A percentile compares a stretch with the other conserved stretches of the same genome.
phyloP scores from a whole-genome alignment of 1,140 invertebrate genomes.

The Drosophila asahinai region DNA sequence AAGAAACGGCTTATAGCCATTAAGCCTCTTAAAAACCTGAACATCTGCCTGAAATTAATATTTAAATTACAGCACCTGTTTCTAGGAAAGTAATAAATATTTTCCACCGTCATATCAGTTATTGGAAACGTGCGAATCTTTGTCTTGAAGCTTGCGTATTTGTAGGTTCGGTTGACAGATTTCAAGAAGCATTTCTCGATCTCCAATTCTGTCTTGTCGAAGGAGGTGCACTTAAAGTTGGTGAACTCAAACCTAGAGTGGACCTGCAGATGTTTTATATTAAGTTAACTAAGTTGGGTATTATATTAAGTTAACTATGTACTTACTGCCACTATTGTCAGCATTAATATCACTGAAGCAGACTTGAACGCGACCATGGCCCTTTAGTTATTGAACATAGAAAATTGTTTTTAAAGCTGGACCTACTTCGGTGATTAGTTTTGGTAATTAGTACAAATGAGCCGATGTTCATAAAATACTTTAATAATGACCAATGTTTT shows the following conservation, averaged over 20 bases:
- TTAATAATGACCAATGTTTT: background rate
- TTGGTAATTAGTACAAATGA: background rate
- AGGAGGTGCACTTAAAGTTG: background rate
- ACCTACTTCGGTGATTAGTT: background rate
- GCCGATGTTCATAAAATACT: background rate
- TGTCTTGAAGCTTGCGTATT: background rate
- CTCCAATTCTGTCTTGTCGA: background rate
- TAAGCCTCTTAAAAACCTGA: conserved; percentile 1
- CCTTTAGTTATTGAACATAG: background rate
- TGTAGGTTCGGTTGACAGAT: background rate
- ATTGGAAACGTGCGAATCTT: background rate
- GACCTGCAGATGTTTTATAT: no score
- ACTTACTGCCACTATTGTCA: no score
- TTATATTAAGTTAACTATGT: no score
- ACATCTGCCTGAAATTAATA: background rate
- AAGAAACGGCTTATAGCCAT: background rate
- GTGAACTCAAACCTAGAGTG: no score
- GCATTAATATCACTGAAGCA: background rate
- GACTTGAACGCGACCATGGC: background rate
- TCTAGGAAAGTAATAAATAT: background rate
- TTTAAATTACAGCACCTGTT: no score
- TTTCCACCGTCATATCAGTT: background rate
- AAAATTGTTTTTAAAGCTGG: background rate
- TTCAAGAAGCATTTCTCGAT: conserved; percentile 1
- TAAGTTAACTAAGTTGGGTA: no score